Conservation (phyloP, 2,888 invertebrate genomes). For the Drosophila ezoana region DNA sequence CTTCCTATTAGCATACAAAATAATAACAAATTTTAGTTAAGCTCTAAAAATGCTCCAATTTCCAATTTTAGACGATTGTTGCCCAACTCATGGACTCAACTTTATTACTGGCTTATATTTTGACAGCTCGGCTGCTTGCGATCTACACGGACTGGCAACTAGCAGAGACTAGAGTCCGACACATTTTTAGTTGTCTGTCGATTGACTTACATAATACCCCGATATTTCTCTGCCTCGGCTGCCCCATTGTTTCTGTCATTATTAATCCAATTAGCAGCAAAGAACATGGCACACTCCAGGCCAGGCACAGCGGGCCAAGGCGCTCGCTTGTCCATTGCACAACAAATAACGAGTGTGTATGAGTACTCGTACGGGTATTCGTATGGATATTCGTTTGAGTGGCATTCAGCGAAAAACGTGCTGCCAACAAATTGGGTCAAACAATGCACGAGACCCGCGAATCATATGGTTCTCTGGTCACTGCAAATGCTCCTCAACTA, state of each 20-base stretch:
- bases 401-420: slow-evolving; percentile 31
- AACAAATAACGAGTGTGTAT: slow-evolving; percentile 22
- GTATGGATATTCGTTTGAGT: slow-evolving; percentile 10
- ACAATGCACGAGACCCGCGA: slow-evolving; percentile 52
- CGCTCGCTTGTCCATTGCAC: slow-evolving; percentile 37
- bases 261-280: slow-evolving; percentile 74
- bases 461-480: slow-evolving; percentile 20
- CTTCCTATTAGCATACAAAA: slow-evolving; percentile 24
- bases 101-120: slow-evolving; percentile 39
- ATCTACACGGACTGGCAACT: slow-evolving; percentile 26
- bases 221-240: slow-evolving; percentile 43
- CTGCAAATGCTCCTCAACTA: slow-evolving; percentile 5
- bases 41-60: slow-evolving; percentile 24
- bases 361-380: slow-evolving; percentile 1
- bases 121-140: slow-evolving; percentile 50
- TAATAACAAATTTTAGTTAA: slow-evolving; percentile 1
- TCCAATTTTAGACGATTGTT: slow-evolving; percentile 23
- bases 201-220: slow-evolving; percentile 66
- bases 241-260: slow-evolving; percentile 74
- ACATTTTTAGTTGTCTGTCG: slow-evolving; percentile 45
- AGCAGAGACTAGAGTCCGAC: slow-evolving; percentile 19
- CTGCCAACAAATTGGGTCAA: slow-evolving; percentile 49
- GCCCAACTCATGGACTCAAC: slow-evolving; percentile 40
- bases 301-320: slow-evolving; percentile 29
- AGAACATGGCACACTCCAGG: slow-evolving; percentile 57